These are phyloP conservation scores for Mobula hypostoma DNA, from an alignment of 2,113 vertebrate genomes.

Conservation along the genomic window DNA sequence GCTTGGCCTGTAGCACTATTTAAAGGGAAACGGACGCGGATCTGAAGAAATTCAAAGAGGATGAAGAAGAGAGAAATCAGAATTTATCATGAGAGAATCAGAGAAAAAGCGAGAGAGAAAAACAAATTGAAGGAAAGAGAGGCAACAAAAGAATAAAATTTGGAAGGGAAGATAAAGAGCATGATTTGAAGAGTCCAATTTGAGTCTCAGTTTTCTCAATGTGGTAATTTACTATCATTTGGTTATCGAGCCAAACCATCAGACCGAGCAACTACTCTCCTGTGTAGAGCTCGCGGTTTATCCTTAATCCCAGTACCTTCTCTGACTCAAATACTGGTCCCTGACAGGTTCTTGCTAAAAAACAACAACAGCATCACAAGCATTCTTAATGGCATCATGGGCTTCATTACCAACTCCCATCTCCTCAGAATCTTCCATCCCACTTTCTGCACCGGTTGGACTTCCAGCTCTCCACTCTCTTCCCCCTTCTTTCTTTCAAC, in stretches of 20 bases:
- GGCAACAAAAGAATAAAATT: not conserved
- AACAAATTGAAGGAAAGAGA: not conserved
- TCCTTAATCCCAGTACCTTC: not conserved
- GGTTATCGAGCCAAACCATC: too few relatives aligned
- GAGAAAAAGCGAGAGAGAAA: not conserved
- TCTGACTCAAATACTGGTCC: not conserved
- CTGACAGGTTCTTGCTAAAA: not conserved
- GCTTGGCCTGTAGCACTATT: not conserved
- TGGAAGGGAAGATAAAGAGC: not conserved
- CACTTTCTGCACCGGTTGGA: not conserved
- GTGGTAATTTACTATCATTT: not conserved
- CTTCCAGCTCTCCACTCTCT: not conserved
- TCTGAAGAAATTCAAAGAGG: not conserved
- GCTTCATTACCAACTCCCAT: not conserved
- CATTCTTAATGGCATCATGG: not conserved
- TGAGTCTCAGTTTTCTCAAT: not conserved
- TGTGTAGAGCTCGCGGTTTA: not conserved
- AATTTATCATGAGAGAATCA: not conserved
- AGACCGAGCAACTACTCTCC: too few relatives aligned
- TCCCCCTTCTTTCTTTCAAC: too few relatives aligned
- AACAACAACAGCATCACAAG: not conserved
- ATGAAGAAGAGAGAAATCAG: not conserved
- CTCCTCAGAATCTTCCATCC: too few relatives aligned
- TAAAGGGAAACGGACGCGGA: not conserved
- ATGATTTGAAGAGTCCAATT: not conserved